Evolutionary conservation across 2,113 vertebrate species (phyloP), one percentile per base, ranked within the genome.

Genomic region (Laticauda laticaudata): DNA sequence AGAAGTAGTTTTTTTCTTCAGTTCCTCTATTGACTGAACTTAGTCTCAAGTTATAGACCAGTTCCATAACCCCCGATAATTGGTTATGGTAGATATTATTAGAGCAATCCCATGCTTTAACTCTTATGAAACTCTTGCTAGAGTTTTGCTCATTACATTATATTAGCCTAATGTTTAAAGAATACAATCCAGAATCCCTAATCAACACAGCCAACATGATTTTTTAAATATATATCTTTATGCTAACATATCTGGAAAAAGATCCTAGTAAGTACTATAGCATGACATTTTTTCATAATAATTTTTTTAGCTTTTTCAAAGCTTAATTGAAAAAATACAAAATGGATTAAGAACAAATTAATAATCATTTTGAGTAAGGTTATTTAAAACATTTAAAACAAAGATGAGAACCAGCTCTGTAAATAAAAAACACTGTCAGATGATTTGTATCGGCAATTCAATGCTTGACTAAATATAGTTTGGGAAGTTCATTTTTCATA

Each of bases 401-500:
- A 45, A 90, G 89, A 90, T 48, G 20, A 61, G 26, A 29, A 26
- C 24, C 89, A 64, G 43, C 24, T n/a, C 57, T 90, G 61, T 90
- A 81, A 81, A 81, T 81, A 81, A 45, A 90, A 90, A 90, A n/a
- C 26, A 64, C 12, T 29, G 29, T 21, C 59, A 10, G 43, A 18
- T 61, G 45, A 64, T 26, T 51, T 64, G 24, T 21, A 24, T 64
- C 0, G 15, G 59, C 43, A 90, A 45, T 24, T 90, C 45, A 61
- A 69, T 90, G 59, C 26, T 48, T 90, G 15, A 59, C 43, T 64
- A 90, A 90, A 90, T 69, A 90, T n/a, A 9, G 45, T 64, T 18
- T 45, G 29, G 57, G 89, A 90, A 90, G 43, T 69, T 24, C 23
- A 51, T 90, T 90, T 90, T 64, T 90, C 89, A 90, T 90, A 64